Evolutionary conservation across 2,113 vertebrate species (phyloP).

Genomic region (Thamnophis sirtalis): DNA sequence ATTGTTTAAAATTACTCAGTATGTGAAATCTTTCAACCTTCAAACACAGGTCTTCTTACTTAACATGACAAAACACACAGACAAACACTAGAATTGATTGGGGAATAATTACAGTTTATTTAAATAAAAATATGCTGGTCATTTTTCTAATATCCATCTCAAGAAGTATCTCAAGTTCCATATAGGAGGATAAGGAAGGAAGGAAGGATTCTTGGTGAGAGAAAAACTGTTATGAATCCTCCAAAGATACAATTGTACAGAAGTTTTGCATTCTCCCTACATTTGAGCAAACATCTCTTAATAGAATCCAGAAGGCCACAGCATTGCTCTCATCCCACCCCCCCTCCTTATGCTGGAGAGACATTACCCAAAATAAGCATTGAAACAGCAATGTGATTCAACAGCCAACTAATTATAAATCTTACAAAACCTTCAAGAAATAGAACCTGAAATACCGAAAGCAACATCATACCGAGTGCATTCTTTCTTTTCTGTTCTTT

Average conservation of each 20-base stretch:
- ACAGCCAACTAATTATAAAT: constrained; percentile 56
- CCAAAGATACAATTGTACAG: background rate
- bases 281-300: constrained; percentile 2
- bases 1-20: background rate
- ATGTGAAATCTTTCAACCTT: background rate
- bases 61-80: background rate
- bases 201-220: background rate
- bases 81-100: background rate
- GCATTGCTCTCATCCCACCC: constrained; percentile 10
- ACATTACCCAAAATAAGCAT: constrained; percentile 54
- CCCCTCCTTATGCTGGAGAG: background rate
- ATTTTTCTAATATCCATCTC: background rate
- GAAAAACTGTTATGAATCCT: background rate
- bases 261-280: background rate
- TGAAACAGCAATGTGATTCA: constrained; percentile 41
- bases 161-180: background rate
- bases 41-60: background rate
- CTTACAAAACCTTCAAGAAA: constrained; percentile 56
- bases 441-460: constrained; percentile 49
- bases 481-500: background rate
- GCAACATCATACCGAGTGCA: constrained; percentile 24
- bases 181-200: background rate
- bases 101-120: background rate
- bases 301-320: constrained; percentile 15
- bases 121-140: background rate